phyloP scores from a whole-genome alignment of 2,797 vertebrate species.

The Lagocephalus sceleratus region DNA sequence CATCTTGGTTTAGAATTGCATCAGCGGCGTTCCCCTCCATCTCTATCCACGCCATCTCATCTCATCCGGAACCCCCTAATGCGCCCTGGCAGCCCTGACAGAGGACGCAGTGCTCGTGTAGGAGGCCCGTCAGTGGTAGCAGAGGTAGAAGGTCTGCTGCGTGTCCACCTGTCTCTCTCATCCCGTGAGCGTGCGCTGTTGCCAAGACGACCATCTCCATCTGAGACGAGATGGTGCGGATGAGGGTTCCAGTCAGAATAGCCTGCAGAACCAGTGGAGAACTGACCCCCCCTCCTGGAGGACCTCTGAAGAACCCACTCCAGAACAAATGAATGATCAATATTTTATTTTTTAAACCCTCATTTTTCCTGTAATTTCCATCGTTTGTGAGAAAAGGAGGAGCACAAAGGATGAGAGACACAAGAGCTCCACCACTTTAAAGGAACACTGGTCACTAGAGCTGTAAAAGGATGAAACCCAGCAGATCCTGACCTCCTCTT shows the following conservation, averaged over 20 bases:
- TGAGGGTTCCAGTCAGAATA: constrained; percentile 78
- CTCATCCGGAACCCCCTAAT: constrained; percentile 37
- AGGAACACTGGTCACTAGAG: constrained; percentile 10
- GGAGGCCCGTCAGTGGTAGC: constrained; percentile 39
- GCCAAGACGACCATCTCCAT: constrained; percentile 70
- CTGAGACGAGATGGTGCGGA: constrained; percentile 76
- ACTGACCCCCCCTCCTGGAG: constrained; percentile 44
- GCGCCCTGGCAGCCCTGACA: constrained; percentile 38
- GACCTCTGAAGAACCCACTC: constrained; percentile 46
- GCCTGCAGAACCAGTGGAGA: constrained; percentile 69
- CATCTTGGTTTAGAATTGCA: constrained; percentile 59
- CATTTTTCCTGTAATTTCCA: constrained; percentile 38
- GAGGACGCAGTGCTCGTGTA: constrained; percentile 15
- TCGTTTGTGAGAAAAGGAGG: constrained; percentile 13
- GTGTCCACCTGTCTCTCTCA: background rate
- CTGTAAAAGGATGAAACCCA: constrained; percentile 25
- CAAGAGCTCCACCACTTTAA: constrained; percentile 12
- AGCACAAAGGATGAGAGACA: constrained; percentile 3
- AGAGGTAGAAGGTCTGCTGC: constrained; percentile 14
- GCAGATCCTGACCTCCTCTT: constrained; percentile 13
- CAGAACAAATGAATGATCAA: constrained; percentile 60
- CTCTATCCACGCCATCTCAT: constrained; percentile 33
- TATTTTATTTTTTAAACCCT: constrained; percentile 62
- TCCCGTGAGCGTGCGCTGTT: constrained; percentile 49
- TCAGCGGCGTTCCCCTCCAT: constrained; percentile 45